phyloP scores from a whole-genome alignment of 2,797 vertebrate species.

The Linurgus olivaceus region DNA sequence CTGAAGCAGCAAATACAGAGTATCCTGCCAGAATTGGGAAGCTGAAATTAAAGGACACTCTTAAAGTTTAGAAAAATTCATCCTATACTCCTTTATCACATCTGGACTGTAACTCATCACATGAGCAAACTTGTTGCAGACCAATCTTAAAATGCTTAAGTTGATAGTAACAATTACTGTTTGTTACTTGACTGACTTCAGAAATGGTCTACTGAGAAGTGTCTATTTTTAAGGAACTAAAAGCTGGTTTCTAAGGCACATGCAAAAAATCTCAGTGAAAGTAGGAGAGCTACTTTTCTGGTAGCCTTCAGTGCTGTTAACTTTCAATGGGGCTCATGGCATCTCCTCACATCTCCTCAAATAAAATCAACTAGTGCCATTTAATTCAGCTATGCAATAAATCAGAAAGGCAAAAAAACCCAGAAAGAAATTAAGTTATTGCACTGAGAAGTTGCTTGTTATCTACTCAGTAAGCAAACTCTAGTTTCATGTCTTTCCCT shows the following conservation, averaged over 20 bases:
- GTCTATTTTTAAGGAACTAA: not conserved
- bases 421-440: not conserved
- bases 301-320: not conserved
- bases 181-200: not conserved
- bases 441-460: not conserved
- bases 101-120: not conserved
- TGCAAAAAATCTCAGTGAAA: not conserved
- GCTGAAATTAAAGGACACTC: not conserved
- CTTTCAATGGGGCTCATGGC: accelerated
- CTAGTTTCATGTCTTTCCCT: not conserved
- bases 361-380: not conserved
- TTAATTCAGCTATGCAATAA: not conserved
- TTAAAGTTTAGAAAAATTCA: not conserved
- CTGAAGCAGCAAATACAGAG: not conserved
- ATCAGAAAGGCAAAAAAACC: not conserved
- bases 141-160: not conserved
- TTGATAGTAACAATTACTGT: not conserved
- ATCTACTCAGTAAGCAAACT: not conserved
- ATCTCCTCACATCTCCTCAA: not conserved
- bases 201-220: not conserved
- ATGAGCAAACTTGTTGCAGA: not conserved
- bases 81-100: not conserved
- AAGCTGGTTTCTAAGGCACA: not conserved
- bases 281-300: not conserved
- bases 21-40: not conserved